Evolutionary conservation across 2,888 invertebrate genomes (phyloP), one percentile per base, ranked within the genome.

Genomic region (Steinernema carpocapsae): DNA sequence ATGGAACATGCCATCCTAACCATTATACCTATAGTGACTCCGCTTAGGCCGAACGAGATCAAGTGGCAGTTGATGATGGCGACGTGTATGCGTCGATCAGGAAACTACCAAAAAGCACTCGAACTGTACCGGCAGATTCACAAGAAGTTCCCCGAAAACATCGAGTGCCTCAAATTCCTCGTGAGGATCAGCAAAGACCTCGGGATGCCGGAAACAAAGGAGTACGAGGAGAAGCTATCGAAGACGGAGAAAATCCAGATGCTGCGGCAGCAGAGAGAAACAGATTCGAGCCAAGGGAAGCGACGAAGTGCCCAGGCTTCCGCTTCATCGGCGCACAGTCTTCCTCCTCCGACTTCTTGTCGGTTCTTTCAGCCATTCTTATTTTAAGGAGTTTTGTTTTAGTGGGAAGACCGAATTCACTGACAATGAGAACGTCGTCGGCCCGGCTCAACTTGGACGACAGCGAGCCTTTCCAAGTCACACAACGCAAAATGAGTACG

Each of bases 91-190:
- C 90, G 94, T 51, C 91, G 94, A 81, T 92, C 92, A 74, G 94
- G 94, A 37, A 92, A 92, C 85, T 94, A 94, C 88, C 93, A 93
- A 82, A 92, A 92, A 84, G 94, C 94, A 10, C 90, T 95, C 24
- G 90, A 92, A 7, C 91, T 93, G 0, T 95, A 94, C 89, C 93
- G 94, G 89, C 91, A 92, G 81, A 92, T 97, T 85, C 93, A 96
- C 87, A 90, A 91, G 24, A 92, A 92, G 81, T 97, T 97, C 88
- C 97, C 97, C 0, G 95, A 97, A 78, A 96, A 97, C 88, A 91
- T 94, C 0, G 95, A 95, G 87, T 97, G 97, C 89, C 89, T 96
- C 72, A 93, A 94, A 88, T 92, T 94, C 88, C 90, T 96, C 84
- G 93, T 94, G n/a, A 92, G 94, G 81, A 89, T 96, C 71, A 93